These are phyloP conservation scores for Drosophila chauvacae DNA, from an alignment of 1,140 invertebrate species.

Conservation along the genomic window DNA sequence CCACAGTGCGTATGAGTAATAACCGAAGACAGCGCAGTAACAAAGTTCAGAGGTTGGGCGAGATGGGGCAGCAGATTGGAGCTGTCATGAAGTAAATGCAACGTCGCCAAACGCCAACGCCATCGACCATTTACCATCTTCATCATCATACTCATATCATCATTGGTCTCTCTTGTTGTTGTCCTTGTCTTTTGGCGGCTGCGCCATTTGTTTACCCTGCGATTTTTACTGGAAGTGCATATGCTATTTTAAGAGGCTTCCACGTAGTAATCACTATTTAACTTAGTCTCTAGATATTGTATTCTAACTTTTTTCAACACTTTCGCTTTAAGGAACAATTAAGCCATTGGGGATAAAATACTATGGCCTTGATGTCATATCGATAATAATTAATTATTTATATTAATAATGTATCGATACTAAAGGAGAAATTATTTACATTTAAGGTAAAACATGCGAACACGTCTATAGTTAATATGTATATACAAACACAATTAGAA, in stretches of 20 bases:
- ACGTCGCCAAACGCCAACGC: constrained; percentile 61
- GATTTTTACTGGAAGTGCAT: neutral
- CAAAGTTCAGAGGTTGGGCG: constrained; percentile 27
- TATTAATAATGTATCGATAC: too few relatives aligned
- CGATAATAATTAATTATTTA: too few relatives aligned
- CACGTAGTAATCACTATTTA: too few relatives aligned
- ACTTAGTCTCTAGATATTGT: neutral
- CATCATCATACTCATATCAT: constrained; percentile 35
- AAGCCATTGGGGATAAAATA: too few relatives aligned
- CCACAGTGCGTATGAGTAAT: constrained; percentile 78
- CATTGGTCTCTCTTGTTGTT: neutral
- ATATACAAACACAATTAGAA: too few relatives aligned
- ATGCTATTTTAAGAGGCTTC: neutral
- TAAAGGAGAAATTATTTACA: too few relatives aligned
- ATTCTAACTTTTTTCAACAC: neutral
- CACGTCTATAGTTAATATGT: too few relatives aligned
- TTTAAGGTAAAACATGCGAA: too few relatives aligned
- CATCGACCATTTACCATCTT: constrained; percentile 49
- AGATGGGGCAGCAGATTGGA: constrained; percentile 30
- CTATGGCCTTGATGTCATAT: neutral
- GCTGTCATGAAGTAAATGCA: constrained; percentile 60
- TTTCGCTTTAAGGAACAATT: neutral
- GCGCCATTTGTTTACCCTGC: constrained; percentile 28
- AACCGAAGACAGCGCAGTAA: constrained; percentile 42
- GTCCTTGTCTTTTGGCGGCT: constrained; percentile 6